phyloP scores from a whole-genome alignment of 2,888 invertebrate species.

The Drosophila melanosoma region DNA sequence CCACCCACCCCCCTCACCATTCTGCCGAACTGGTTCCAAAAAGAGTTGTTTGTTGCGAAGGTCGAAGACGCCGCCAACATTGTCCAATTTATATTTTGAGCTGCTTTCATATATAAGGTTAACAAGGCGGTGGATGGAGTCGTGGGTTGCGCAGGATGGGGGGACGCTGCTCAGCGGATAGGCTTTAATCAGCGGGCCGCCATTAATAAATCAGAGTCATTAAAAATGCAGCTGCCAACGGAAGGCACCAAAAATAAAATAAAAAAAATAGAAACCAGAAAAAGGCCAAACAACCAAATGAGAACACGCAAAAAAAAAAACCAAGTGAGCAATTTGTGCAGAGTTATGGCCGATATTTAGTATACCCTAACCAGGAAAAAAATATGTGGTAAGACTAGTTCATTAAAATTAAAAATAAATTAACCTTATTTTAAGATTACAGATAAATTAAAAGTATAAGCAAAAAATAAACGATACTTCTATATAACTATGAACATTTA shows the following conservation, averaged over 20 bases:
- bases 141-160: background rate
- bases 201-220: constrained; percentile 85
- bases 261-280: constrained; percentile 30
- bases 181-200: constrained; percentile 83
- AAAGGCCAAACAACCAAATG: constrained; percentile 57
- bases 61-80: constrained; percentile 67
- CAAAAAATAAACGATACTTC: background rate
- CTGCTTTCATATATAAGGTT: constrained; percentile 36
- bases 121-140: background rate
- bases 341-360: background rate
- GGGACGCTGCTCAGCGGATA: constrained; percentile 50
- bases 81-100: constrained; percentile 73
- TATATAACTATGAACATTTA: background rate
- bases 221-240: constrained; percentile 82
- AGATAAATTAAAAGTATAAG: background rate
- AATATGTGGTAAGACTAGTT: background rate
- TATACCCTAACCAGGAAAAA: constrained; percentile 26
- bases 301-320: constrained; percentile 36
- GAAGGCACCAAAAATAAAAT: constrained; percentile 15
- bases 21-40: background rate
- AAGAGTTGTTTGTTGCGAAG: constrained; percentile 47
- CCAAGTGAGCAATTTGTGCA: constrained; percentile 2
- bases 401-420: background rate
- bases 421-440: background rate
- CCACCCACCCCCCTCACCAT: constrained; percentile 12